Conservation (phyloP, 2,888 invertebrate species). For the Anthrax anthrax region DNA sequence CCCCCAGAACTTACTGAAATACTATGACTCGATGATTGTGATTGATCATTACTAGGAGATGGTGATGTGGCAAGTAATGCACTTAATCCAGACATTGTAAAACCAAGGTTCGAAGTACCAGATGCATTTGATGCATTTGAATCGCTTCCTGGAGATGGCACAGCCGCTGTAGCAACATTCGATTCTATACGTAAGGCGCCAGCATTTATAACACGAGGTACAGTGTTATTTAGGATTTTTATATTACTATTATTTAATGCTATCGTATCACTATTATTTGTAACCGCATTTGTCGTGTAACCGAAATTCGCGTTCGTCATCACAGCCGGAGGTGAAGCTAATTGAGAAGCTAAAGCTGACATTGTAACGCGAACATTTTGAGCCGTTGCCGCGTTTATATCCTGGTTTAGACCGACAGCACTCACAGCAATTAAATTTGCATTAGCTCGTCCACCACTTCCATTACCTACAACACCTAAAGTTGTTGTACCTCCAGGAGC, state of each 20-base stretch:
- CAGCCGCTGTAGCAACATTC: conserved; percentile 37
- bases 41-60: conserved; percentile 30
- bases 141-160: conserved; percentile 33
- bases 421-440: conserved; percentile 28
- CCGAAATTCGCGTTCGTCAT: conserved; percentile 32
- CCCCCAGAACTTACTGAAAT: conserved; percentile 2
- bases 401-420: conserved; percentile 17
- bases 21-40: conserved; percentile 18
- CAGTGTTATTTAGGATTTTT: conserved; percentile 15
- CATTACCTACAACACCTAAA: conserved; percentile 16
- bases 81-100: conserved; percentile 43
- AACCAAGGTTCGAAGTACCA: conserved; percentile 34
- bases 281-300: conserved; percentile 16
- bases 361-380: conserved; percentile 35
- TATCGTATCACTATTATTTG: conserved; percentile 8
- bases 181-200: conserved; percentile 35
- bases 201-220: conserved; percentile 23
- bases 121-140: conserved; percentile 33
- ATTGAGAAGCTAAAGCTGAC: conserved; percentile 34
- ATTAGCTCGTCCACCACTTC: neutral
- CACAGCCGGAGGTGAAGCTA: conserved; percentile 34
- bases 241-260: conserved; percentile 16
- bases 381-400: conserved; percentile 7
- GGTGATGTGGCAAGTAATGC: conserved; percentile 39
- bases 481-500: conserved; percentile 19